Base-by-base conservation (phyloP, 2,113 vertebrate species). In the Ptychochromis oligacanthus region DNA sequence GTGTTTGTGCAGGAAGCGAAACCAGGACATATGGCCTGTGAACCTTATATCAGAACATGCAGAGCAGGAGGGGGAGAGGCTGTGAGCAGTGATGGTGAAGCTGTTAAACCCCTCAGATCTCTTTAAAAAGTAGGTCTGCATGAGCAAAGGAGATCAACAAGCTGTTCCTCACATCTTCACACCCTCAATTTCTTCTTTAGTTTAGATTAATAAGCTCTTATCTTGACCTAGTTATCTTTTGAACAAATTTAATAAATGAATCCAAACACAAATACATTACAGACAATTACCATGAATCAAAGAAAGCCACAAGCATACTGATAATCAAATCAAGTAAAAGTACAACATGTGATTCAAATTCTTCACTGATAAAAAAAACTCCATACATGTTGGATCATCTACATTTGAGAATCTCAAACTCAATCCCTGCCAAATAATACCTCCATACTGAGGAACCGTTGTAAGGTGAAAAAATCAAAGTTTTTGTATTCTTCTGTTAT, bases 21-120 rank as follows among this genome's bases (percentile, higher is more conserved):
- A 74, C 14, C n/a, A 11, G 60, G 77, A 59, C 92, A 92, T 93
- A 92, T 93, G 93, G 93, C 83, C 85, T 86, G 86, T 87, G 88
- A 91, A 91, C 90, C 80, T 82, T 81, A 60, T 62, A 77, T 81
- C 72, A 54, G 83, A 87, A 54, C 18, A 62, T 80, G 78, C 8
- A 5, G 40, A 43, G 79, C 17, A 18, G 55, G 70, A 1, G 31
- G 76, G 15, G 34, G 56, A 8, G 70, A 17, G 74, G 24, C 74
- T 54, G 82, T 11, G 28, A 86, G 82, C 1, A 18, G 38, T 24
- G 81, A 77, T 24, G 59, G 26, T 65, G 80, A 76, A 65, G 62
- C 72, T 77, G 80, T 60, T 52, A n/a, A 79, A 49, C 6, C 36
- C 52, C 10, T 61, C 6, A 1, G n/a, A 62, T 55, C 26, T 2